These are phyloP conservation scores for Dryomyza anilis DNA, from an alignment of 2,888 invertebrate species.

Conservation along the genomic window DNA sequence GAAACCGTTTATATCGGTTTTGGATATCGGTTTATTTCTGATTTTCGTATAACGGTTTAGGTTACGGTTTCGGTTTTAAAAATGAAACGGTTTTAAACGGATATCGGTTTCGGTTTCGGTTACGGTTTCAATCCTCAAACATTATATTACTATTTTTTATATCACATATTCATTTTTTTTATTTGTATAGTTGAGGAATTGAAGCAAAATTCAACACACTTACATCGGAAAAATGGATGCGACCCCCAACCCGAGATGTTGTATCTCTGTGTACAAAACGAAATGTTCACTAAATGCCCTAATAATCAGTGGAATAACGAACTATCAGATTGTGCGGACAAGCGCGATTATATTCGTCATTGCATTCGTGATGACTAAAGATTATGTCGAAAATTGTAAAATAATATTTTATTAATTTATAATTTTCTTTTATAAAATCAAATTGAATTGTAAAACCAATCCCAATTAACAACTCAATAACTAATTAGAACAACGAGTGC, in stretches of 20 bases:
- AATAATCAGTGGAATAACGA: constrained; percentile 25
- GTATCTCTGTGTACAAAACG: constrained; percentile 29
- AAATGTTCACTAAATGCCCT: constrained; percentile 31
- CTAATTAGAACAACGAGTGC: no score
- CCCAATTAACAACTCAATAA: no score
- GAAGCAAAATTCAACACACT: constrained; percentile 9
- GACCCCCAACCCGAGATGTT: constrained; percentile 31
- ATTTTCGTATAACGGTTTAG: no score
- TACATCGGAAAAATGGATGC: constrained; percentile 20
- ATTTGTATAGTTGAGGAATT: constrained; percentile 19
- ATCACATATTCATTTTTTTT: background rate
- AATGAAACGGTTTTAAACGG: no score
- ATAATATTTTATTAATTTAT: background rate
- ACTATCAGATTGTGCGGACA: constrained; percentile 18
- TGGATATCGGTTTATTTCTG: no score
- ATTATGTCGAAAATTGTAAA: background rate
- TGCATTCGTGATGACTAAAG: constrained; percentile 28
- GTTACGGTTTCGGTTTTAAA: no score
- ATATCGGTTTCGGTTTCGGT: no score
- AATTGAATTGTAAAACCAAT: no score
- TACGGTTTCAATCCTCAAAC: background rate
- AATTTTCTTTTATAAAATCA: no score
- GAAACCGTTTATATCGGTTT: no score
- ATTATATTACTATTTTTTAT: background rate
- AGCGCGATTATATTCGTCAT: constrained; percentile 25